A percentile compares a stretch with the other conserved stretches of the same genome.
Conservation (phyloP, 2,113 vertebrate species). For the Ifrita kowaldi region DNA sequence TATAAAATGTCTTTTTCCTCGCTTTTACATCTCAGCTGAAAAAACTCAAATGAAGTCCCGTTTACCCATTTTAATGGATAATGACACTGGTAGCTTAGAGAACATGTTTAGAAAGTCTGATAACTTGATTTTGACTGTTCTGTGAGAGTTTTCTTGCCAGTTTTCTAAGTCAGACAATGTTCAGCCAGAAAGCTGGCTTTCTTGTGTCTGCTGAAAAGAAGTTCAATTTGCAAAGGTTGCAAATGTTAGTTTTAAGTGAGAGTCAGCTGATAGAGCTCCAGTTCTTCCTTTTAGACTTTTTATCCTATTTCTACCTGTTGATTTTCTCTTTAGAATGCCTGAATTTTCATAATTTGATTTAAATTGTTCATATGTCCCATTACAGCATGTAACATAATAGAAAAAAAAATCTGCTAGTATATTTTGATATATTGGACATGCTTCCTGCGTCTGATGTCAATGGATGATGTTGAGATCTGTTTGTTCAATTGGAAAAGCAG, state of each 20-base stretch:
- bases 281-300: neutral
- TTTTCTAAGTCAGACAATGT: neutral
- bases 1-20: neutral
- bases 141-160: neutral
- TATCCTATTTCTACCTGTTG: neutral
- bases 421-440: conserved; percentile 32
- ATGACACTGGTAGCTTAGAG: neutral
- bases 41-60: neutral
- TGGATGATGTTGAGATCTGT: conserved; percentile 46
- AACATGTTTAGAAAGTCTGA: neutral
- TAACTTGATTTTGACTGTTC: neutral
- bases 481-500: conserved; percentile 45
- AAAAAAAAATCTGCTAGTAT: conserved; percentile 19
- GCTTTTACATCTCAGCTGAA: neutral
- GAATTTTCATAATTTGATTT: conserved; percentile 25
- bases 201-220: neutral
- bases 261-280: neutral
- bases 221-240: neutral
- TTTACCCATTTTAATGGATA: neutral
- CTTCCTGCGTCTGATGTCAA: conserved; percentile 31
- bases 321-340: neutral
- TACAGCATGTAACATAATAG: conserved; percentile 42
- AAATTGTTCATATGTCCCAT: conserved; percentile 45
- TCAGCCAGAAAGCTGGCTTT: neutral
- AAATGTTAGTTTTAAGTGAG: neutral